Base-by-base conservation (phyloP, 2,113 vertebrate species). In the Piprites chloris region DNA sequence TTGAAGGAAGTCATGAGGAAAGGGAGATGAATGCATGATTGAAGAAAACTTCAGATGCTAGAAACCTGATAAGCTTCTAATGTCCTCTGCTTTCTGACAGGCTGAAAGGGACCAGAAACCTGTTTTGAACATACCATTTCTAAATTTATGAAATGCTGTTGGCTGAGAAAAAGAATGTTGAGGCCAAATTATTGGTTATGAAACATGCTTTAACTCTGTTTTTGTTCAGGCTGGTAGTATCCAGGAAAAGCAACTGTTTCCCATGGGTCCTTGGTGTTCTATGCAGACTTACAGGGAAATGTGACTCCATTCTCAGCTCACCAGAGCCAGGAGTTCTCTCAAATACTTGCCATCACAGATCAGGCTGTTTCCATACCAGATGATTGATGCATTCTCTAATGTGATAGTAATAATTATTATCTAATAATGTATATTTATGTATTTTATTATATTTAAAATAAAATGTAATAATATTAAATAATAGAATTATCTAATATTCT, bases 1-100 rank as follows among this genome's bases (percentile, higher is more conserved):
- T 37, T 78, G 84, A 63, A 75, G 86, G 75, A 92, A 95, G 66
- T 52, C 65, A 49, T 67, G 76, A 81, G 84, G 66, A 92, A 94
- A 91, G 77, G 59, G 90, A 52, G 42, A 47, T 91, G 75, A 90
- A 69, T 1, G 35, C 46, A 18, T 91, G 81, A 61, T 62, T 75
- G 73, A 79, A 75, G 75, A 67, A 73, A 62, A 66, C 71, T 65
- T 42, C 50, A 71, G 46, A 86, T 83, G n/a, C 42, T 77, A 10
- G 47, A 83, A 79, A 53, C 22, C 67, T 63, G 90, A 93, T 96
- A 90, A 83, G 61, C 33, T 88, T 77, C 75, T 94, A 32, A 83
- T 61, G 59, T 84, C 63, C 78, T 83, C 55, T 77, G 12, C 72
- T 83, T 91, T 47, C 72, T 93, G 85, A 65, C 68, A 83, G 49